phyloP scores from a whole-genome alignment of 2,797 vertebrate genomes.

The Sebastes glaucus region DNA sequence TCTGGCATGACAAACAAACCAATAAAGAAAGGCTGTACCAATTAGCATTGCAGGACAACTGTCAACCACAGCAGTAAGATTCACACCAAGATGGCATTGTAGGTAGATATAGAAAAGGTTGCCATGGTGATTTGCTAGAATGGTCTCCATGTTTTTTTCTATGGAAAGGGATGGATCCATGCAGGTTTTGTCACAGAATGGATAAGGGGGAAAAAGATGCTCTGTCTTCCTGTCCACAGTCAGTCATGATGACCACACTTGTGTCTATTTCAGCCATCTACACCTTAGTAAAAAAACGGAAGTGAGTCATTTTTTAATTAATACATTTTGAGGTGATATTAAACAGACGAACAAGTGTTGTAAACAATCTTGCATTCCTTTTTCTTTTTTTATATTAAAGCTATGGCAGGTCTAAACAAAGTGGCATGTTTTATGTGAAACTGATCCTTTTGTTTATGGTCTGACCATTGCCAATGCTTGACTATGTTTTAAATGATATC shows the following conservation, averaged over 20 bases:
- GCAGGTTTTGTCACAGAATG: background rate
- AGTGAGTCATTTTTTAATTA: background rate
- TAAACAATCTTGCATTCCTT: background rate
- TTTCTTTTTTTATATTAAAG: background rate
- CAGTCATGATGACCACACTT: background rate
- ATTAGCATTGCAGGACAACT: background rate
- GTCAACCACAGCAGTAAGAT: background rate
- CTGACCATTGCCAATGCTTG: background rate
- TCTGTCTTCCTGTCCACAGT: background rate
- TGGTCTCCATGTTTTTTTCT: constrained; percentile 2
- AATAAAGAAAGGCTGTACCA: background rate
- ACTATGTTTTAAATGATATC: background rate
- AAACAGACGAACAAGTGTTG: background rate
- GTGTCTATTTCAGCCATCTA: background rate
- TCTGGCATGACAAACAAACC: background rate
- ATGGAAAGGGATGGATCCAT: background rate
- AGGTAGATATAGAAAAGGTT: constrained; percentile 25
- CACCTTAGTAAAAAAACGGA: background rate
- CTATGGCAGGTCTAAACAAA: background rate
- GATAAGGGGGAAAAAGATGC: background rate
- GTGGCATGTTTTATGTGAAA: background rate
- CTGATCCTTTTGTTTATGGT: background rate
- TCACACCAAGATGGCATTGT: background rate
- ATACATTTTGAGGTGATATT: background rate
- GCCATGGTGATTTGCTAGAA: constrained; percentile 34